A percentile compares a stretch with the other conserved stretches of the same genome.
phyloP scores from a whole-genome alignment of 2,797 vertebrate genomes.

The Heteromormyrus szaboi region DNA sequence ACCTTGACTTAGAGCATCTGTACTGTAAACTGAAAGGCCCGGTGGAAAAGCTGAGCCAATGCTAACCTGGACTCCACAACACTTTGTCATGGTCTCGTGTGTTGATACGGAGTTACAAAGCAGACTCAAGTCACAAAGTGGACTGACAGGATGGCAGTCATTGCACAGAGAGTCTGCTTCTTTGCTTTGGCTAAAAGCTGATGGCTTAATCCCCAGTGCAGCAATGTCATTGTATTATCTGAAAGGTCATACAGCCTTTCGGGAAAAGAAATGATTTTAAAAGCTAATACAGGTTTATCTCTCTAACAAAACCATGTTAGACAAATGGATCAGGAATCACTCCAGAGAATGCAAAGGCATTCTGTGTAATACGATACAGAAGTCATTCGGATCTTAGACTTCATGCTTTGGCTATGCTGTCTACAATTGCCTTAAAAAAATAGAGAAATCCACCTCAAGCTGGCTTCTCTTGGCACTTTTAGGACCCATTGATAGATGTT shows the following conservation, averaged over 20 bases:
- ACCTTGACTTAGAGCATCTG: neutral
- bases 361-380: neutral
- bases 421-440: neutral
- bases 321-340: conserved; percentile 50
- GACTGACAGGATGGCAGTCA: neutral
- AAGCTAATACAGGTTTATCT: conserved; percentile 50
- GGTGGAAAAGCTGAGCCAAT: neutral
- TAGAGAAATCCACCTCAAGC: neutral
- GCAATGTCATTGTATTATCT: neutral
- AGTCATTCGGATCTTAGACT: neutral
- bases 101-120: neutral
- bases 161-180: neutral
- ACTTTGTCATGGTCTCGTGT: neutral
- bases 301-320: conserved; percentile 49
- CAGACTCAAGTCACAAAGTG: neutral
- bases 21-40: neutral
- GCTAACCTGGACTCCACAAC: neutral
- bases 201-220: neutral
- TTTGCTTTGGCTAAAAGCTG: neutral
- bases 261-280: conserved; percentile 26
- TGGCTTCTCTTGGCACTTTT: neutral
- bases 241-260: neutral
- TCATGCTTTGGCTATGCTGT: neutral
- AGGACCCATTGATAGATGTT: neutral
- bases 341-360: conserved; percentile 27